Percentiles rank a stretch among this genome's conserved stretches.
These are phyloP conservation scores for Etheostoma nigrum DNA, from an alignment of 2,797 vertebrate genomes.

Conservation along the genomic window DNA sequence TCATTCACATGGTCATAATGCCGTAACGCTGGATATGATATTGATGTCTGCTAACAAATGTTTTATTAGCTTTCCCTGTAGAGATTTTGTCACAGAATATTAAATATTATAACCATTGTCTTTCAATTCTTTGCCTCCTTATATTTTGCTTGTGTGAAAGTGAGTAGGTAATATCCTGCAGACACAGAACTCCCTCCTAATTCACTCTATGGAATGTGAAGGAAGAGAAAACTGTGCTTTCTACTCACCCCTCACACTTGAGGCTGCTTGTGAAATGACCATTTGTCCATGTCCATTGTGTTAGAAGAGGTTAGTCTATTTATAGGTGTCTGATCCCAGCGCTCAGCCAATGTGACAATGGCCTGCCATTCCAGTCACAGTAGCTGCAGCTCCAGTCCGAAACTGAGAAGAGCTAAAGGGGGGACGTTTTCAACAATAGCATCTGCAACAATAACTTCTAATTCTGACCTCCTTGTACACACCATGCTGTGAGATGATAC, in stretches of 20 bases:
- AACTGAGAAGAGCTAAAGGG: conserved; percentile 61
- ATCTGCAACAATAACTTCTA: conserved; percentile 64
- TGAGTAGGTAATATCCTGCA: neutral
- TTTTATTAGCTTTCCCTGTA: conserved; percentile 84
- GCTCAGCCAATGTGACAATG: conserved; percentile 40
- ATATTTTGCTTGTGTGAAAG: conserved; percentile 12
- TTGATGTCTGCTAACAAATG: conserved; percentile 84
- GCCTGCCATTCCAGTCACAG: conserved; percentile 56
- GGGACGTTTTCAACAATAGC: conserved; percentile 56
- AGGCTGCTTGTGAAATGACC: conserved; percentile 44
- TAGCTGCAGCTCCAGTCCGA: conserved; percentile 71
- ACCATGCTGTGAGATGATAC: conserved; percentile 52
- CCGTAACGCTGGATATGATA: conserved; percentile 82
- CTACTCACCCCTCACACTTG: conserved; percentile 9
- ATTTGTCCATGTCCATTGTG: conserved; percentile 66
- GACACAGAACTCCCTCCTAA: neutral
- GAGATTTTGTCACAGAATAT: conserved; percentile 86
- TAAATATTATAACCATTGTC: conserved; percentile 84
- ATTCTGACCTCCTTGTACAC: conserved; percentile 51
- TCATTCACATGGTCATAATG: conserved; percentile 71
- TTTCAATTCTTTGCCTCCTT: conserved; percentile 52
- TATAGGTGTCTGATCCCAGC: conserved; percentile 69
- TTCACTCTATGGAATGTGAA: neutral
- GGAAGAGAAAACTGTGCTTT: neutral
- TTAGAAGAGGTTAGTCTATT: conserved; percentile 70